Conservation (phyloP, 2,888 invertebrate genomes). For the Sinohyriopsis cumingii region DNA sequence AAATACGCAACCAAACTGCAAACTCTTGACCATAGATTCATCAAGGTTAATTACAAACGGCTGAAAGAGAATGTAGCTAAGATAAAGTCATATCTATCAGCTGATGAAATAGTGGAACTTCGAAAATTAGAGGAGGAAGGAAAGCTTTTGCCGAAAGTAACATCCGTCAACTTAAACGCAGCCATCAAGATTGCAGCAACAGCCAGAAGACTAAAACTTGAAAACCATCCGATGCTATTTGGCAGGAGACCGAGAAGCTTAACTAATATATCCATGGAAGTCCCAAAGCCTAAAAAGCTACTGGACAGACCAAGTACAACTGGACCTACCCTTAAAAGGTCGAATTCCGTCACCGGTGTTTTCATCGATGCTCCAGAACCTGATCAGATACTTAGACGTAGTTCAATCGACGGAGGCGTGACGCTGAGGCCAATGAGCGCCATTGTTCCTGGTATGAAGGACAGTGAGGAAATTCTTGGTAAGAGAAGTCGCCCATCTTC, state of each 20-base stretch:
- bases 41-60: conserved; percentile 58
- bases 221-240: conserved; percentile 10
- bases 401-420: conserved; percentile 37
- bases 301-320: conserved; percentile 10
- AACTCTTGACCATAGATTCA: conserved; percentile 58
- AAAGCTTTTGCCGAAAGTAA: conserved; percentile 43
- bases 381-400: conserved; percentile 25
- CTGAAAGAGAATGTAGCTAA: conserved; percentile 59
- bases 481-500: conserved; percentile 21
- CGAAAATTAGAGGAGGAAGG: conserved; percentile 54
- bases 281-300: conserved; percentile 1
- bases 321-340: conserved; percentile 19
- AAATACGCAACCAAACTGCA: conserved; percentile 60
- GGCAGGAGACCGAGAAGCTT: neutral
- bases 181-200: conserved; percentile 61
- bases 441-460: conserved; percentile 14
- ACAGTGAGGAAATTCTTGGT: neutral
- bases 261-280: neutral
- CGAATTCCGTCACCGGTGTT: conserved; percentile 57
- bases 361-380: conserved; percentile 50
- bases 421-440: conserved; percentile 43
- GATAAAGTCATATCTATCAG: conserved; percentile 57
- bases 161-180: conserved; percentile 46
- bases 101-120: conserved; percentile 56
- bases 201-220: conserved; percentile 50